Evolutionary conservation across 2,113 vertebrate genomes (phyloP).

Genomic region (Rhinopomastus cyanomelas): DNA sequence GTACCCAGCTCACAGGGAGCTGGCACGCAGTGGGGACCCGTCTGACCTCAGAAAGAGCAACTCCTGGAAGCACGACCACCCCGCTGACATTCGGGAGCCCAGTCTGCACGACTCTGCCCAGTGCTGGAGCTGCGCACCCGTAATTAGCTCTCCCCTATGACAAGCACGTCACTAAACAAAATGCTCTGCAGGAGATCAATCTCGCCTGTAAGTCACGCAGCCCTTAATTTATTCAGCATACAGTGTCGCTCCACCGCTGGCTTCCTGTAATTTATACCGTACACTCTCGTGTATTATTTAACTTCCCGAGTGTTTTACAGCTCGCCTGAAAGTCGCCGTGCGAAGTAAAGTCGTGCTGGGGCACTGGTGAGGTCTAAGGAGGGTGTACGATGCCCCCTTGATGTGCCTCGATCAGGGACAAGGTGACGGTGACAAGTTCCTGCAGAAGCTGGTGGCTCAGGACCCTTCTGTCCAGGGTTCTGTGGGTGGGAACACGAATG

Average conservation of each 20-base stretch:
- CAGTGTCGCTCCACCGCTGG: conserved; percentile 48
- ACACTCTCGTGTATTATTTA: conserved; percentile 64
- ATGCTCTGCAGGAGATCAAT: conserved; percentile 54
- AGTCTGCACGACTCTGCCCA: neutral
- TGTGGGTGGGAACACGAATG: neutral
- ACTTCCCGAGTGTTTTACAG: conserved; percentile 54
- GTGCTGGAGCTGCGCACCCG: accelerated
- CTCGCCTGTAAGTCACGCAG: conserved; percentile 57
- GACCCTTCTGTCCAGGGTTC: neutral
- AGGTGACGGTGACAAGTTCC: neutral
- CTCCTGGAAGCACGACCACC: neutral
- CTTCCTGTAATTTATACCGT: conserved; percentile 64
- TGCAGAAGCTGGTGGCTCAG: neutral
- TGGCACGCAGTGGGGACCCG: neutral
- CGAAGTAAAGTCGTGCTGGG: conserved; percentile 18
- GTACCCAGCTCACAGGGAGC: accelerated
- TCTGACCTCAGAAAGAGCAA: neutral
- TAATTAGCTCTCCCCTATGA: conserved; percentile 58
- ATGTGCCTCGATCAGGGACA: neutral
- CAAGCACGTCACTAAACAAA: conserved; percentile 61
- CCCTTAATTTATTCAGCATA: conserved; percentile 67
- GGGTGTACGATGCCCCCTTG: neutral
- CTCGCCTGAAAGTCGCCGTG: conserved; percentile 29
- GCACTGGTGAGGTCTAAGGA: neutral
- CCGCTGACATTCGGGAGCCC: neutral